Evolutionary conservation across 1,140 invertebrate genomes (phyloP), one percentile per base, ranked within the genome.

Genomic region (Eriocheir sinensis): DNA sequence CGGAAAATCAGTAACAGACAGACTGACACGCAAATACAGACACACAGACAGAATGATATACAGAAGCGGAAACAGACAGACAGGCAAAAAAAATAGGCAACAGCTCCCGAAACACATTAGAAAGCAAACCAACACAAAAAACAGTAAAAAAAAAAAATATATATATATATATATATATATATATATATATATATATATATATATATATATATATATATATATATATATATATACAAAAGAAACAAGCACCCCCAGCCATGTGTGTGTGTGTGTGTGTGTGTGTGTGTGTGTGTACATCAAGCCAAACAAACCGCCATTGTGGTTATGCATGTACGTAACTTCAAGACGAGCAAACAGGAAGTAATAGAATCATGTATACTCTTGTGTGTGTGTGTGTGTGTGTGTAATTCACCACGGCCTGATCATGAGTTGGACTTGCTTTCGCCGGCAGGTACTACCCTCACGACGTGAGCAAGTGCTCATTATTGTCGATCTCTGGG

Each of bases 151-250:
- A 86, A n/a, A 80, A n/a, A 80, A n/a, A 80, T 80, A 80, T 80
- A 80, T 80, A 80, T 80, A 80, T 80, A 80, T 80, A 80, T 80
- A 80, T 80, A 80, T 80, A 80, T 80, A 80, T 80, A 80, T 80
- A 80, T 80, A 80, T 80, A 80, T 12, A 80, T 80, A 12, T 80
- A 80, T 80, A 80, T 80, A 80, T 80, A 80, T 80, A 80, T 80
- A 80, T 80, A 80, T 80, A 80, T 80, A 80, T 80, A 80, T n/a
- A n/a, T n/a, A n/a, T n/a, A n/a, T n/a, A n/a, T n/a, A n/a, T n/a
- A n/a, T n/a, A n/a, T n/a, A n/a, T n/a, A n/a, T n/a, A n/a, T n/a
- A n/a, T n/a, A n/a, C n/a, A n/a, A n/a, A n/a, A n/a, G n/a, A n/a
- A 38, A 86, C 40, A 86, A 21, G 40, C 36, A 86, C 32, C 27